Evolutionary conservation across 2,888 invertebrate species (phyloP).

Genomic region (Glaucopsyche alexis): DNA sequence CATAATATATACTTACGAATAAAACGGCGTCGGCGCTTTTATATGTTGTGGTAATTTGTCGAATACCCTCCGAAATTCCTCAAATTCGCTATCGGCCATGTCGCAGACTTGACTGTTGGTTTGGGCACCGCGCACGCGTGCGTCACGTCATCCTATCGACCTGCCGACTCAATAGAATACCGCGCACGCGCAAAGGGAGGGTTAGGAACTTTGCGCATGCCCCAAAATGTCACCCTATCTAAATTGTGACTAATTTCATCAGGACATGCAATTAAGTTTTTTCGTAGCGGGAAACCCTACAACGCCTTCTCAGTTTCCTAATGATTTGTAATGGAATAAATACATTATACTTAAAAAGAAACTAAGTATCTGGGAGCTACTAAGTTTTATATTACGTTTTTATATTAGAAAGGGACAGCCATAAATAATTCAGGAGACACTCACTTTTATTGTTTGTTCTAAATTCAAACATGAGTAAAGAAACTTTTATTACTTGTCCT

Average conservation of each 20-base stretch:
- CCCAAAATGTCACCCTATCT: slow-evolving; percentile 44
- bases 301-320: no score
- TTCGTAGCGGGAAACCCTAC: slow-evolving; percentile 54
- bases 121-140: slow-evolving; percentile 63
- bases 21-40: slow-evolving; percentile 89
- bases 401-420: not conserved
- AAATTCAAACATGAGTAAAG: slow-evolving; percentile 16
- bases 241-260: slow-evolving; percentile 32
- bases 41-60: slow-evolving; percentile 89
- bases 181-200: slow-evolving; percentile 9
- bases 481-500: not conserved
- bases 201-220: slow-evolving; percentile 37
- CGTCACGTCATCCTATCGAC: slow-evolving; percentile 60
- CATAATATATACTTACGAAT: slow-evolving; percentile 86
- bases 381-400: not conserved
- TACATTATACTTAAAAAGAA: no score
- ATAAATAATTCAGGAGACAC: slow-evolving; percentile 24
- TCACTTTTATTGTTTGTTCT: not conserved
- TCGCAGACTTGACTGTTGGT: slow-evolving; percentile 85
- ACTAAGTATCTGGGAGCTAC: not conserved
- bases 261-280: slow-evolving; percentile 43
- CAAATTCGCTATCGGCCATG: slow-evolving; percentile 97
- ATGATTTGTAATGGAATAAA: no score
- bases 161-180: slow-evolving; percentile 38
- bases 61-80: slow-evolving; percentile 93